These are phyloP conservation scores for Sussaba pulchella DNA, from an alignment of 2,888 invertebrate genomes.

Conservation along the genomic window DNA sequence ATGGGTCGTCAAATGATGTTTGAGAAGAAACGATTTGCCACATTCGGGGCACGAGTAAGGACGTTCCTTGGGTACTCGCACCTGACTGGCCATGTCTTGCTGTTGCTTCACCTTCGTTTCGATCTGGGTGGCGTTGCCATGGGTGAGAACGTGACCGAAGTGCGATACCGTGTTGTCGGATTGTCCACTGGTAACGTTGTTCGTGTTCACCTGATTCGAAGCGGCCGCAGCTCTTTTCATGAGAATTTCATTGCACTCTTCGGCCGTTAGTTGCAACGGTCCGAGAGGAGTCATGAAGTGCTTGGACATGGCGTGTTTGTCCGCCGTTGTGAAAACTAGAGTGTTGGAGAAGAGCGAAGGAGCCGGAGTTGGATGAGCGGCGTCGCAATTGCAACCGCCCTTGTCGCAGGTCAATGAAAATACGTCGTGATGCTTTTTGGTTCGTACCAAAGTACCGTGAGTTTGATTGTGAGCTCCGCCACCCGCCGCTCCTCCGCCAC, in stretches of 20 bases:
- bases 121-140: constrained; percentile 85
- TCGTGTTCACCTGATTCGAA: constrained; percentile 83
- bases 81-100: constrained; percentile 87
- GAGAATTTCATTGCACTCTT: constrained; percentile 92
- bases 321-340: constrained; percentile 82
- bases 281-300: constrained; percentile 91
- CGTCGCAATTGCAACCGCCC: constrained; percentile 83
- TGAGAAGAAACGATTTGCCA: constrained; percentile 93
- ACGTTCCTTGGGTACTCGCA: constrained; percentile 88
- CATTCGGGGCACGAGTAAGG: constrained; percentile 94
- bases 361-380: constrained; percentile 79
- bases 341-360: constrained; percentile 82
- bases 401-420: constrained; percentile 82
- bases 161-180: constrained; percentile 77
- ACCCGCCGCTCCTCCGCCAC: neutral
- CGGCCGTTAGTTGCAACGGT: constrained; percentile 90
- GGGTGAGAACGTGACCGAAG: constrained; percentile 82
- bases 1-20: constrained; percentile 94
- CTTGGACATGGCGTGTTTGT: constrained; percentile 85
- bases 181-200: constrained; percentile 80
- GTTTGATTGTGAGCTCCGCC: constrained; percentile 81
- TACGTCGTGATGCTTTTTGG: constrained; percentile 82
- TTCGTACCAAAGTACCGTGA: constrained; percentile 84
- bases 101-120: constrained; percentile 86
- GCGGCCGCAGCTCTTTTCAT: constrained; percentile 91